phyloP scores from a whole-genome alignment of 2,888 invertebrate species.

The Tanytarsus gracilentus region DNA sequence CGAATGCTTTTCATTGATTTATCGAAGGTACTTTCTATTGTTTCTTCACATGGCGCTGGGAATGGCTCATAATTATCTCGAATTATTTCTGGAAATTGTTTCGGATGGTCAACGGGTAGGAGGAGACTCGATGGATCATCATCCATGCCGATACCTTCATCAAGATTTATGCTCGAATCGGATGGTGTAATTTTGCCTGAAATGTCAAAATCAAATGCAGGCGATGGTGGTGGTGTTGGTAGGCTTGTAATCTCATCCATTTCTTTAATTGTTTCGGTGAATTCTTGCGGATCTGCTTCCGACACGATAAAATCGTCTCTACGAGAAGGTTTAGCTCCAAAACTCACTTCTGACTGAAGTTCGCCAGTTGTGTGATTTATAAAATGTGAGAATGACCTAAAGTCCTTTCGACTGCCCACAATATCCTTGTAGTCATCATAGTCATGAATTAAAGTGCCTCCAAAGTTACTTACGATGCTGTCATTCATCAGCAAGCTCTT shows the following conservation, averaged over 20 bases:
- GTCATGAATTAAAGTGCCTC: slow-evolving; percentile 3
- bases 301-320: background rate
- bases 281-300: too few species aligned
- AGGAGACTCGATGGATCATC: background rate
- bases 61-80: too few species aligned
- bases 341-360: background rate
- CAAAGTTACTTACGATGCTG: background rate
- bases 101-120: background rate
- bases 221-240: background rate
- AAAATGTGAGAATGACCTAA: too few species aligned
- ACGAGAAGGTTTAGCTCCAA: background rate
- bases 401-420: background rate
- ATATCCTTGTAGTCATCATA: slow-evolving; percentile 17
- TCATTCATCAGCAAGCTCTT: slow-evolving; percentile 4
- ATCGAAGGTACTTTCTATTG: background rate
- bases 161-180: background rate
- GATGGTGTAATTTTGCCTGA: background rate
- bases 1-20: background rate
- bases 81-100: background rate
- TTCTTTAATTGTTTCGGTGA: background rate
- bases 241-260: background rate
- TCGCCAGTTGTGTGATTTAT: background rate
- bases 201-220: too few species aligned
- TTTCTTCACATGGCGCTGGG: too few species aligned
- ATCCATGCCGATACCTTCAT: slow-evolving; percentile 13